Percentiles rank a stretch among this genome's conserved stretches.
These are phyloP conservation scores for Trichonephila inaurata DNA, from an alignment of 1,140 invertebrate genomes.

Conservation along the genomic window DNA sequence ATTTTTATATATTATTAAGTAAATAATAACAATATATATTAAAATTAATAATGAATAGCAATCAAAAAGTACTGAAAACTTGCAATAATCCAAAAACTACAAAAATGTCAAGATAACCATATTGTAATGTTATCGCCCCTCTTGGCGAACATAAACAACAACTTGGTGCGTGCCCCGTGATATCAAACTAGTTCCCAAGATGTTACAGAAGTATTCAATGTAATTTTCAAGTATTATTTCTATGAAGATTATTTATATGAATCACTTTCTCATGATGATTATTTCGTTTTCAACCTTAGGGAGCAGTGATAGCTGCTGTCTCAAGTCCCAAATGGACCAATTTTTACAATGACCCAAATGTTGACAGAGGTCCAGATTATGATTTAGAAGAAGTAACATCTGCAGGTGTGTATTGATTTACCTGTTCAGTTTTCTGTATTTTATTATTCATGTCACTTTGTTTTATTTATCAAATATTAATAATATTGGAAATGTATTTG, in stretches of 20 bases:
- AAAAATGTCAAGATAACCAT: too few relatives aligned
- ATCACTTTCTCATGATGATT: too few relatives aligned
- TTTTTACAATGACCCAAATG: slow-evolving; percentile 86
- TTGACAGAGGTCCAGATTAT: slow-evolving; percentile 85
- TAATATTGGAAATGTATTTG: too few relatives aligned
- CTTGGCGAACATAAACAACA: too few relatives aligned
- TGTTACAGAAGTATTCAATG: background rate
- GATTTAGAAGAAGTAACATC: slow-evolving; percentile 86
- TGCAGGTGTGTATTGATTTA: slow-evolving; percentile 83
- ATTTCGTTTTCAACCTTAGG: slow-evolving; percentile 78
- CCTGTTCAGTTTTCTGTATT: background rate
- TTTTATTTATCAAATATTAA: background rate
- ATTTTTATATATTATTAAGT: too few relatives aligned
- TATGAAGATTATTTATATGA: background rate
- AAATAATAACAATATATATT: too few relatives aligned
- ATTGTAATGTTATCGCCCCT: too few relatives aligned
- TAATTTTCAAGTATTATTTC: background rate
- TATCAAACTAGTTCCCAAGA: too few relatives aligned
- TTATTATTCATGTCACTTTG: background rate
- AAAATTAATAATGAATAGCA: too few relatives aligned
- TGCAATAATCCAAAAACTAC: too few relatives aligned
- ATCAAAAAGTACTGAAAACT: too few relatives aligned
- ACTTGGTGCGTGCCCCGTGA: too few relatives aligned
- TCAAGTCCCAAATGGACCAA: slow-evolving; percentile 92
- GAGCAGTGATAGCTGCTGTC: slow-evolving; percentile 93